A percentile compares a stretch with the other conserved stretches of the same genome.
Evolutionary conservation across 1,140 invertebrate genomes (phyloP).

Genomic region (Drosophila arawakana): DNA sequence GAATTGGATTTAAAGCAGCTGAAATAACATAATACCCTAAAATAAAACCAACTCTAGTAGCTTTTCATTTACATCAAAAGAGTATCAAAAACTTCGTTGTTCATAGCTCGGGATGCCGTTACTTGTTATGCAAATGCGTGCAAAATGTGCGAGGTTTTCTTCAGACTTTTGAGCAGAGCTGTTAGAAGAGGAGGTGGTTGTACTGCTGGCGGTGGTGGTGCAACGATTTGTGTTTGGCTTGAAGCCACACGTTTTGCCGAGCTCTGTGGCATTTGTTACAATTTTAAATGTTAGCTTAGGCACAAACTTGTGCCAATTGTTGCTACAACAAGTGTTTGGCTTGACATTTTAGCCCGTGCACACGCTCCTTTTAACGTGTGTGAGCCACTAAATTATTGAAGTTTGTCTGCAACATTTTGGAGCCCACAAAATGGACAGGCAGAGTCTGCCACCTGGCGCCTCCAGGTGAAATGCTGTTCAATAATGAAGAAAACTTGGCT

Average conservation of each 20-base stretch:
- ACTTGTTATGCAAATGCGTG: conserved; percentile 80
- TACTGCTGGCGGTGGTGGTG: conserved; percentile 16
- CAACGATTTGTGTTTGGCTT: conserved; percentile 60
- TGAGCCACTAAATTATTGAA: conserved; percentile 28
- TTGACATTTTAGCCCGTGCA: conserved; percentile 72
- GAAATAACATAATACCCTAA: no score
- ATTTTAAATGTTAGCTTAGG: conserved; percentile 80
- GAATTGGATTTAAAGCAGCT: no score
- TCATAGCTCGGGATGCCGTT: conserved; percentile 16
- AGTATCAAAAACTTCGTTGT: conserved; percentile 42
- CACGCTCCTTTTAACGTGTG: conserved; percentile 34
- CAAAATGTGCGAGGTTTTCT: conserved; percentile 79
- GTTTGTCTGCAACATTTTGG: conserved; percentile 36
- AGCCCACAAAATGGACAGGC: conserved; percentile 51
- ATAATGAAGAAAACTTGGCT: conserved; percentile 58
- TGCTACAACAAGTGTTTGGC: conserved; percentile 79
- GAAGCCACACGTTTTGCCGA: conserved; percentile 73
- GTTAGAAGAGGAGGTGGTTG: conserved; percentile 18
- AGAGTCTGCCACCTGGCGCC: conserved; percentile 36
- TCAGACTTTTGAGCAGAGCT: conserved; percentile 23
- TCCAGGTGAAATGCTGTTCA: conserved; percentile 59
- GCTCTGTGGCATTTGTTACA: conserved; percentile 81
- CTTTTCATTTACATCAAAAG: conserved; percentile 4
- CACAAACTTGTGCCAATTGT: conserved; percentile 78
- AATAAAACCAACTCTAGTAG: no score